A percentile compares a stretch with the other conserved stretches of the same genome.
Conservation (phyloP, 30 jellyfish, hydroid and myxozoan genomes). For the Aurelia sp. region DNA sequence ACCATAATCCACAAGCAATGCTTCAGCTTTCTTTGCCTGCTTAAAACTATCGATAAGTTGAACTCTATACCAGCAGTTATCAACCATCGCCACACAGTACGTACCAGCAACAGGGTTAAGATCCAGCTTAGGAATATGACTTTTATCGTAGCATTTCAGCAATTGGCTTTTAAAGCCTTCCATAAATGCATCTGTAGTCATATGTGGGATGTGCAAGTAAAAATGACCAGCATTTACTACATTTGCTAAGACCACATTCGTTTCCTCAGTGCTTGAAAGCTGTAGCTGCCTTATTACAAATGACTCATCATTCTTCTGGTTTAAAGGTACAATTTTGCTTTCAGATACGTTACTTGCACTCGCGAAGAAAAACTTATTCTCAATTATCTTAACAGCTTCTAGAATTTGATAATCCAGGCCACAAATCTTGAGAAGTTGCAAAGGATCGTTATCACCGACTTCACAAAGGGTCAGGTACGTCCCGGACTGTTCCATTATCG, state of each 20-base stretch:
- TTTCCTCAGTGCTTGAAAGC: conserved; percentile 31
- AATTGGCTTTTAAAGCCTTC: conserved; percentile 12
- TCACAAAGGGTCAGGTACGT: conserved; percentile 28
- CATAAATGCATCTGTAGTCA: conserved; percentile 6
- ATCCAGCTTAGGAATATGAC: conserved; percentile 33
- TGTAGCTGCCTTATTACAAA: conserved; percentile 7
- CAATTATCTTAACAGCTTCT: conserved; percentile 37
- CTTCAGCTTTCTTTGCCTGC: conserved; percentile 27
- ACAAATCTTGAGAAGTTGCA: conserved; percentile 11
- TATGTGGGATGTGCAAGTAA: conserved; percentile 23
- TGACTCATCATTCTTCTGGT: not conserved
- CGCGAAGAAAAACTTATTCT: conserved; percentile 10
- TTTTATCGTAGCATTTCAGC: conserved; percentile 26
- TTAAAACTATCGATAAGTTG: conserved; percentile 36
- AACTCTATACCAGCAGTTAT: conserved; percentile 50
- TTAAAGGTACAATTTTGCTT: conserved; percentile 26
- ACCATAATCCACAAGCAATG: conserved; percentile 66
- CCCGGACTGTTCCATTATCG: conserved; percentile 37
- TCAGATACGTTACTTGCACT: not conserved
- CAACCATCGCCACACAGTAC: conserved; percentile 53
- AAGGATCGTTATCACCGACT: not conserved
- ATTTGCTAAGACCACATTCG: conserved; percentile 31
- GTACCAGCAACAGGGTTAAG: conserved; percentile 31
- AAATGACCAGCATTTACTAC: conserved; percentile 67
- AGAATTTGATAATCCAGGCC: conserved; percentile 36